Conservation (phyloP, 2,113 vertebrate species). For the Rhinolophus ferrumequinum region DNA sequence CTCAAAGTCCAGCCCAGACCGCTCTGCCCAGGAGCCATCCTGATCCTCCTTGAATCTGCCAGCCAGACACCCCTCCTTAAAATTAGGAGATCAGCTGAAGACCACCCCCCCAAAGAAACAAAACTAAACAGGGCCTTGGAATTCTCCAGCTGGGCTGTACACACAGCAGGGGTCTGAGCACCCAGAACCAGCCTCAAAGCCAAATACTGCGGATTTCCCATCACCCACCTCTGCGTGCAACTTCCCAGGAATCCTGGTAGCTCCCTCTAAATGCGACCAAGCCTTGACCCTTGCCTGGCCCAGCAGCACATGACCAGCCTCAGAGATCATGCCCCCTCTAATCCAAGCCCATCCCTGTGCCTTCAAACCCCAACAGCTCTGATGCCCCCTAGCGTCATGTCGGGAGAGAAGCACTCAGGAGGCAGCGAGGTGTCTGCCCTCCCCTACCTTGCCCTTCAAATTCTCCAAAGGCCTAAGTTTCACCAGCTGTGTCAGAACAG, state of each 20-base stretch:
- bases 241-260: neutral
- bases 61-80: neutral
- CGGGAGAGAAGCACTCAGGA: neutral
- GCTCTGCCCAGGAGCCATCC: neutral
- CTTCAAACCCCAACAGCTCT: neutral
- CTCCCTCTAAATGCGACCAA: neutral
- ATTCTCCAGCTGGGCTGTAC: neutral
- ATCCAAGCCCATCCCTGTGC: neutral
- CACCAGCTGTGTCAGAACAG: neutral
- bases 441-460: too few relatives aligned
- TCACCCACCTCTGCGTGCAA: neutral
- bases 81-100: neutral
- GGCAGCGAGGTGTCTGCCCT: neutral
- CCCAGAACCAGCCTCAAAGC: neutral
- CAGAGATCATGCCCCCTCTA: neutral
- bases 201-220: fast-evolving
- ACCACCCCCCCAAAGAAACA: too few relatives aligned
- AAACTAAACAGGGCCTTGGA: neutral
- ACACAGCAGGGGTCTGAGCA: neutral
- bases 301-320: neutral
- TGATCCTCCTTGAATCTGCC: neutral
- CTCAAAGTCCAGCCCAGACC: neutral
- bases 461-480: neutral
- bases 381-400: neutral
- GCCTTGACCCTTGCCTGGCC: neutral